Evolutionary conservation across 2,888 invertebrate species (phyloP), one percentile per base, ranked within the genome.

Genomic region (Hypselothyrea guttata): DNA sequence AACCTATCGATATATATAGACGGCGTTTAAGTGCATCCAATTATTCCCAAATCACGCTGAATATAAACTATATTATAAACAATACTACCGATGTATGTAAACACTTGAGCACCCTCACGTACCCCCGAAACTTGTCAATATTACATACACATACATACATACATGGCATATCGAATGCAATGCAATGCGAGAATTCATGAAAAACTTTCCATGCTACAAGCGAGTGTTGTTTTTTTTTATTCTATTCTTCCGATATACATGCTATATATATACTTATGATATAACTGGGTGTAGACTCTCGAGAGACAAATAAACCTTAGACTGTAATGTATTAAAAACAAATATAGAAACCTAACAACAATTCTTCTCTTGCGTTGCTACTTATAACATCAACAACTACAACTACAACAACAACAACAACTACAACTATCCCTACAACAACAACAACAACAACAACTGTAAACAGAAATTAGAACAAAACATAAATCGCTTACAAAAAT

Each of bases 401-500:
- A 63, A 62, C 49, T 41, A 18, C 46, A 31, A 48, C 45, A 27
- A 27, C 42, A 34, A 47, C 53, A 44, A 58, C 59, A 57, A 65
- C 57, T 42, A 48, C 52, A 30, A 48, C n/a, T n/a, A n/a, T n/a
- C n/a, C n/a, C n/a, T n/a, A n/a, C 56, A 48, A 55, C 54, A 45
- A 33, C 53, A 40, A 60, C 58, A 44, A 58, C 45, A 71, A 71
- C 54, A 33, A 46, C 57, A 60, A 62, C 60, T 58, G 51, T 62
- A 69, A 68, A 66, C 84, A 90, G 90, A 88, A 89, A 87, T 81
- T 89, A 70, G 89, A 89, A 66, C 86, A 81, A 64, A 83, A 70
- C 57, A 54, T 76, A 51, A 85, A 82, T 62, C 86, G 86, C 64
- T 84, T 82, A 71, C 90, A 89, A 88, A 88, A 88, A 66, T 88